Evolutionary conservation across 92 coral and sea anemone species (phyloP).

Genomic region (Palythoa caribaeorum): DNA sequence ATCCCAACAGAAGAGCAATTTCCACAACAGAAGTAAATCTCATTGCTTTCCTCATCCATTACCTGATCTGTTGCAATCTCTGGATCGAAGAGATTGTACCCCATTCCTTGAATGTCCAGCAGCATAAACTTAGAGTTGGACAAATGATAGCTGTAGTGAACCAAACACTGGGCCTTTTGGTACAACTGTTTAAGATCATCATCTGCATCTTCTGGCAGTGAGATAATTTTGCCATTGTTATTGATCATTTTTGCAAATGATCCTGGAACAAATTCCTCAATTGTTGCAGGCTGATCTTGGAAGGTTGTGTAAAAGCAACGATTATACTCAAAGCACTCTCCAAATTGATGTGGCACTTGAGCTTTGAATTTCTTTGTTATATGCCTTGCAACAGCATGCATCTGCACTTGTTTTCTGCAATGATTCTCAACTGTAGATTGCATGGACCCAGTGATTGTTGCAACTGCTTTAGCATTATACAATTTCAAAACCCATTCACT

Average conservation of each 20-base stretch:
- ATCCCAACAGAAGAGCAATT: slow-evolving; percentile 64
- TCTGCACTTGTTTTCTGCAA: slow-evolving; percentile 65
- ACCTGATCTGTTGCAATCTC: slow-evolving; percentile 73
- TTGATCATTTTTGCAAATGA: slow-evolving; percentile 66
- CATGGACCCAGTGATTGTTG: slow-evolving; percentile 33
- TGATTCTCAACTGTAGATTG: slow-evolving; percentile 57
- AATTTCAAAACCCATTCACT: slow-evolving; percentile 61
- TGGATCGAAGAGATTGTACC: slow-evolving; percentile 66
- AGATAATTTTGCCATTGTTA: slow-evolving; percentile 61
- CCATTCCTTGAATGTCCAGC: slow-evolving; percentile 66
- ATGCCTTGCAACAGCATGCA: slow-evolving; percentile 77
- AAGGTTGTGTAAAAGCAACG: slow-evolving; percentile 60
- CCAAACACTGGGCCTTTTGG: slow-evolving; percentile 70
- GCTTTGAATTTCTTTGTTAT: slow-evolving; percentile 57
- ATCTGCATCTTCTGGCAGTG: slow-evolving; percentile 55
- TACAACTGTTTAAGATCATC: slow-evolving; percentile 49
- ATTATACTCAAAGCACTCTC: slow-evolving; percentile 70
- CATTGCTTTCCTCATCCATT: slow-evolving; percentile 56
- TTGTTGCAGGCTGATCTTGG: slow-evolving; percentile 66
- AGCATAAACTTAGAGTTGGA: slow-evolving; percentile 62
- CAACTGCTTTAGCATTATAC: slow-evolving; percentile 48
- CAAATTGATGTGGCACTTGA: slow-evolving; percentile 58
- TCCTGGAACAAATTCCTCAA: slow-evolving; percentile 73
- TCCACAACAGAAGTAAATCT: slow-evolving; percentile 64
- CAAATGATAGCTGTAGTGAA: slow-evolving; percentile 60